Evolutionary conservation across 2,113 vertebrate genomes (phyloP), one percentile per base, ranked within the genome.

Genomic region (Nesogale talazaci): DNA sequence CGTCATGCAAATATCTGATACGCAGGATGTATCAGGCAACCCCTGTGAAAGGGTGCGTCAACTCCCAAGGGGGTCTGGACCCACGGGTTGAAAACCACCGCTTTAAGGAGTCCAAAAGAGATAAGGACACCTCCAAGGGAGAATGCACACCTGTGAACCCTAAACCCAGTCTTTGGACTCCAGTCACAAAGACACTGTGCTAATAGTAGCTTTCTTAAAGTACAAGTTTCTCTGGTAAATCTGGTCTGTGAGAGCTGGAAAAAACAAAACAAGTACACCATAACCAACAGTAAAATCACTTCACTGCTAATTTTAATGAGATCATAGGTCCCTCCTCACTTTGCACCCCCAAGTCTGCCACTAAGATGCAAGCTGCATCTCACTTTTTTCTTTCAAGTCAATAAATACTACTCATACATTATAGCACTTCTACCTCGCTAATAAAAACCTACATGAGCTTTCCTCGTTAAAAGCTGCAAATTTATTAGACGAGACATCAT

Each of bases 81-180:
- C 46, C 46, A 12, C 46, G 9, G 46, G 46, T 52, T 52, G 46
- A 52, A 12, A 52, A 52, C 46, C 14, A 12, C 46, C 14, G 46
- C 46, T 8, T 52, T 90, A 95, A 92, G 61, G 89, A 90, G 81
- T 86, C 34, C 88, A 93, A 84, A 94, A 29, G 87, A 91, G 0
- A 79, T 56, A 22, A 77, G 42, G 34, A 91, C 83, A 86, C 23
- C 3, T 86, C 23, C 19, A 90, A 82, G 79, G 74, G 65, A 91
- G 88, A n/a, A n/a, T 88, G 90, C 38, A 86, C n/a, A 86, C n/a
- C 77, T 91, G 69, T 92, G 38, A 75, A 93, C 90, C 90, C 34
- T 93, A 84, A 92, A 84, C 83, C 95, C 59, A 23, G 89, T 65
- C 94, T 97, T 38, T 40, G 81, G 84, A 95, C 78, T 95, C 76